Evolutionary conservation across 1,140 invertebrate genomes (phyloP), one percentile per base, ranked within the genome.

Genomic region (Macrotrachela quadricornifera): DNA sequence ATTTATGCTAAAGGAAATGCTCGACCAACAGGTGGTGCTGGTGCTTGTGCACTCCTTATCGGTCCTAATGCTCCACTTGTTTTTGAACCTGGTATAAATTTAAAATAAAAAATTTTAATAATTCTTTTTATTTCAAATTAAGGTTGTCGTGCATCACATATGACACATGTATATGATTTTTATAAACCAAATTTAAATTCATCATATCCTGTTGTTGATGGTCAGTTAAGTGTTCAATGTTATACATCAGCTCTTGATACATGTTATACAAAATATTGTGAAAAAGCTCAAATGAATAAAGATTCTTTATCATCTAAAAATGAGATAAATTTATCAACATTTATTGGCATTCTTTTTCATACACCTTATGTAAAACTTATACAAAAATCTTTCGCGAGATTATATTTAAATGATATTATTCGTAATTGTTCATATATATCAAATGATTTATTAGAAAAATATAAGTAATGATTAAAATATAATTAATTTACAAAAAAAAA

Each of bases 81-180:
- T 14, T 75, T 95, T 58, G 86, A 95, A 60, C 76, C 82, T 62
- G 82, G 41, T n/a, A 16, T 60, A 61, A 4, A 8, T 4, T 30
- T 30, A 30, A 30, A 4, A 30, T 4, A 4, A 2, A 8, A 30
- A 30, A 8, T 30, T 4, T 30, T 30, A 30, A 4, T 30, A 30
- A n/a, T n/a, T n/a, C 8, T 4, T 2, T 30, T 30, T 2, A 30
- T 30, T 4, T 4, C 8, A 8, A 30, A 4, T 30, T 30, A 4
- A 30, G 21, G 21, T 30, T 30, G 21, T 30, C 8, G 56, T 76
- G 74, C 74, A 21, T 81, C 80, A 6, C 83, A 86, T 61, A 94
- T 95, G 80, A 76, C 77, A 57, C 86, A 97, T 71, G 83, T 79
- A 10, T 97, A 95, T 73, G 94, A 99, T 67, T 99, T 99, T 68